These are phyloP conservation scores for Thalassaphorura encarpata DNA, from an alignment of 1,140 invertebrate genomes.

Conservation along the genomic window DNA sequence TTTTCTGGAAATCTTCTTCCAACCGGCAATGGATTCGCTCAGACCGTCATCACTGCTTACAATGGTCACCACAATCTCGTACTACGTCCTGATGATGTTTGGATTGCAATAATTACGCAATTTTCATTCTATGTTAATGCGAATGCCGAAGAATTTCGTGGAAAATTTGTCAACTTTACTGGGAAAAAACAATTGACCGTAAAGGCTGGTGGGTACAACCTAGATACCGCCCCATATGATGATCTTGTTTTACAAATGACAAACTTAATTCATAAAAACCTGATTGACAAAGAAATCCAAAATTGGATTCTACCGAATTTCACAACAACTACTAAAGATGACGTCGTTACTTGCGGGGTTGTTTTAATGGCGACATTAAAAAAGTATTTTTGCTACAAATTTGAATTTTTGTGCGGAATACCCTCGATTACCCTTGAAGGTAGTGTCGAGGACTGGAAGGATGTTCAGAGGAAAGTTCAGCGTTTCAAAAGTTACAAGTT, in stretches of 20 bases:
- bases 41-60: slow-evolving; percentile 3
- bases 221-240: too few relatives aligned
- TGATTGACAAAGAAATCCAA: background rate
- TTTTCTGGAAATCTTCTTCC: background rate
- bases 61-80: slow-evolving; percentile 13
- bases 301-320: background rate
- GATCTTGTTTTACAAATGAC: background rate
- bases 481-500: slow-evolving; percentile 2
- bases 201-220: background rate
- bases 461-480: background rate
- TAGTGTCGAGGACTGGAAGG: slow-evolving; percentile 8
- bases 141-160: slow-evolving; percentile 8
- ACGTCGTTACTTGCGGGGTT: background rate
- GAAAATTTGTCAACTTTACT: slow-evolving; percentile 11
- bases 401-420: slow-evolving; percentile 8
- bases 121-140: slow-evolving; percentile 17
- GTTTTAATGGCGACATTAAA: slow-evolving; percentile 5
- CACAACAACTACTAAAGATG: slow-evolving; percentile 1
- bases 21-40: slow-evolving; percentile 10
- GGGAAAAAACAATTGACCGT: slow-evolving; percentile 9
- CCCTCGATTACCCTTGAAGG: slow-evolving; percentile 10
- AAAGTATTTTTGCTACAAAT: slow-evolving; percentile 13
- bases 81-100: slow-evolving; percentile 19
- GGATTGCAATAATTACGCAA: slow-evolving; percentile 16
- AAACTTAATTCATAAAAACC: background rate